A percentile compares a stretch with the other conserved stretches of the same genome.
phyloP scores from a whole-genome alignment of 2,797 vertebrate genomes.

The Ara ararauna region DNA sequence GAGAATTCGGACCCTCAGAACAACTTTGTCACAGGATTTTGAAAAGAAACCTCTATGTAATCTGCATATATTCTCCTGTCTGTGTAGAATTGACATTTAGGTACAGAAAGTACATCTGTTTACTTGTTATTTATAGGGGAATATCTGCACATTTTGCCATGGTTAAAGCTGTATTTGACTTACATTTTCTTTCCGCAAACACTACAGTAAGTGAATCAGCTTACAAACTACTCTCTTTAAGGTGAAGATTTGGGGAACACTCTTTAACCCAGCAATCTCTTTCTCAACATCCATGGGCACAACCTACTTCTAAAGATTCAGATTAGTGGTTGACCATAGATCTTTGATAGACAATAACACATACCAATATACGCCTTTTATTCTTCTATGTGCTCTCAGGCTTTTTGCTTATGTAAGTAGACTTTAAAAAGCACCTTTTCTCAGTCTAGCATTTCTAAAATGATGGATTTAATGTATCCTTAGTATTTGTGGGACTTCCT shows the following conservation, averaged over 20 bases:
- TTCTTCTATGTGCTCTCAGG: not conserved
- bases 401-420: not conserved
- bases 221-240: not conserved
- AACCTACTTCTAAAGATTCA: not conserved
- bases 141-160: not conserved
- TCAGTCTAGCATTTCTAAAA: not conserved
- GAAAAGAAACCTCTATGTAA: not conserved
- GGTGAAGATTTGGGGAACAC: accelerated
- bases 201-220: not conserved
- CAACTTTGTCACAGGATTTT: not conserved
- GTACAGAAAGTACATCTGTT: not conserved
- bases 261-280: not conserved
- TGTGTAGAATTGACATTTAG: not conserved
- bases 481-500: not conserved
- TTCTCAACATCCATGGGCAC: not conserved
- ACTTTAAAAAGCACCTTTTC: not conserved
- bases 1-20: not conserved
- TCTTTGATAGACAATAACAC: accelerated
- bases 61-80: not conserved
- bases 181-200: not conserved
- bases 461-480: not conserved
- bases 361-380: not conserved
- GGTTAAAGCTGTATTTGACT: not conserved
- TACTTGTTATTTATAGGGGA: not conserved
- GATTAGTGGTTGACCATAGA: too few species aligned